Conservation (phyloP, 2,113 vertebrate genomes). For the Daboia siamensis region DNA sequence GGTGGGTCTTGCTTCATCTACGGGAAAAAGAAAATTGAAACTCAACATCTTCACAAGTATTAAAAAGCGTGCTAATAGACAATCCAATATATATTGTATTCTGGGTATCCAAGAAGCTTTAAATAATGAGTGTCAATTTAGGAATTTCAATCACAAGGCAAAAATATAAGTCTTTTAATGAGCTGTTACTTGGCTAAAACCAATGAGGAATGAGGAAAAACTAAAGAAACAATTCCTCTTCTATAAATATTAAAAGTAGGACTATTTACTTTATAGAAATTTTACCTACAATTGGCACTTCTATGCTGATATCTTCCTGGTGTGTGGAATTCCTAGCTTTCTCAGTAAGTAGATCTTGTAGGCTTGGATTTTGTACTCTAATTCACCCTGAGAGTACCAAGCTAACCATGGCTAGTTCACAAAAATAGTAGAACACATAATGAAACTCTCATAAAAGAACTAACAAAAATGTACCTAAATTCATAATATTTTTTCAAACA, state of each 20-base stretch:
- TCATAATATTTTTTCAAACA: neutral
- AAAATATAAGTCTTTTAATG: neutral
- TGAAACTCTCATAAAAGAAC: neutral
- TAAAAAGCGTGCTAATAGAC: neutral
- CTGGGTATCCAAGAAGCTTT: neutral
- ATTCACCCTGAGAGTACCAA: neutral
- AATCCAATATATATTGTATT: neutral
- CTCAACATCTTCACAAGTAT: neutral
- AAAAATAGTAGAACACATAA: neutral
- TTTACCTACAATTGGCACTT: neutral
- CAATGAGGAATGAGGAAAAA: neutral
- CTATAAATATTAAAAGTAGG: neutral
- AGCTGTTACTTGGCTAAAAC: neutral
- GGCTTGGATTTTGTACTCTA: neutral
- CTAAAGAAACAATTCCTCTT: neutral
- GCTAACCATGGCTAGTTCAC: neutral
- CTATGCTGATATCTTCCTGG: too few relatives aligned
- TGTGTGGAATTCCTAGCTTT: neutral
- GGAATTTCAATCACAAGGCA: neutral
- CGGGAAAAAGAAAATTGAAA: neutral
- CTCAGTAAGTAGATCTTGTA: neutral
- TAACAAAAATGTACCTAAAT: neutral
- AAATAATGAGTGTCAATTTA: neutral
- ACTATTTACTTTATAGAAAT: neutral
- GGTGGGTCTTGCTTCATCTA: neutral